A percentile compares a stretch with the other conserved stretches of the same genome.
These are phyloP conservation scores for Mellilla xanthometata DNA, from an alignment of 2,888 invertebrate species.

Conservation along the genomic window DNA sequence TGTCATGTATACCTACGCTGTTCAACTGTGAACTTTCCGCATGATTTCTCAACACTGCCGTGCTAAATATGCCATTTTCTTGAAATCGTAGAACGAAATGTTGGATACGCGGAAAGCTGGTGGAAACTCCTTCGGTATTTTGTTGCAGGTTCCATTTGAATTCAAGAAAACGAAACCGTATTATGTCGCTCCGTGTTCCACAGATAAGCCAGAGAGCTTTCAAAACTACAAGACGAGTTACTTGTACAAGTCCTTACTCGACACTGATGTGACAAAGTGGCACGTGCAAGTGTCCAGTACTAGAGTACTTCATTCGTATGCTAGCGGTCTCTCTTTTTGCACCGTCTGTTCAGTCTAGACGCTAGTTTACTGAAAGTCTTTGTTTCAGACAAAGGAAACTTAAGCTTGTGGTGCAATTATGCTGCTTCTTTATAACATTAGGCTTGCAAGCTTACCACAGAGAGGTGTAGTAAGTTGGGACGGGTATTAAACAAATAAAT, in stretches of 20 bases:
- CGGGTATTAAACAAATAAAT: no score
- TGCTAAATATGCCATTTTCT: constrained; percentile 12
- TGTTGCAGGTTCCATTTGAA: constrained; percentile 27
- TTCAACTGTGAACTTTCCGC: constrained; percentile 11
- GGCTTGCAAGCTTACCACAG: constrained; percentile 19
- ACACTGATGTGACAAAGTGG: constrained; percentile 36
- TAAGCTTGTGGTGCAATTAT: constrained; percentile 40
- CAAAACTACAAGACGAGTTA: constrained; percentile 21
- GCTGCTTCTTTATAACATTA: constrained; percentile 39
- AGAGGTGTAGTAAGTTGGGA: no score
- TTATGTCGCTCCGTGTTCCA: constrained; percentile 26
- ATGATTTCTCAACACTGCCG: constrained; percentile 17
- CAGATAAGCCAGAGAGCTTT: constrained; percentile 27
- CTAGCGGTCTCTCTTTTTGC: constrained; percentile 30
- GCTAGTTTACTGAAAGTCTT: constrained; percentile 46
- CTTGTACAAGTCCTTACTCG: constrained; percentile 17
- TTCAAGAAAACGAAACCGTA: constrained; percentile 29
- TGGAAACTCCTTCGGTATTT: constrained; percentile 21
- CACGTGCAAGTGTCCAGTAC: constrained; percentile 26
- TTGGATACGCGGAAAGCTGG: constrained; percentile 16
- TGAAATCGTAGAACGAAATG: constrained; percentile 12
- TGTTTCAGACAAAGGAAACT: constrained; percentile 50
- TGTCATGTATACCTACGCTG: constrained; percentile 1
- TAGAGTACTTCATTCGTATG: constrained; percentile 45
- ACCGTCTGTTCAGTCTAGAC: constrained; percentile 40